Evolutionary conservation across 2,113 vertebrate species (phyloP).

Genomic region (Platanista minor): DNA sequence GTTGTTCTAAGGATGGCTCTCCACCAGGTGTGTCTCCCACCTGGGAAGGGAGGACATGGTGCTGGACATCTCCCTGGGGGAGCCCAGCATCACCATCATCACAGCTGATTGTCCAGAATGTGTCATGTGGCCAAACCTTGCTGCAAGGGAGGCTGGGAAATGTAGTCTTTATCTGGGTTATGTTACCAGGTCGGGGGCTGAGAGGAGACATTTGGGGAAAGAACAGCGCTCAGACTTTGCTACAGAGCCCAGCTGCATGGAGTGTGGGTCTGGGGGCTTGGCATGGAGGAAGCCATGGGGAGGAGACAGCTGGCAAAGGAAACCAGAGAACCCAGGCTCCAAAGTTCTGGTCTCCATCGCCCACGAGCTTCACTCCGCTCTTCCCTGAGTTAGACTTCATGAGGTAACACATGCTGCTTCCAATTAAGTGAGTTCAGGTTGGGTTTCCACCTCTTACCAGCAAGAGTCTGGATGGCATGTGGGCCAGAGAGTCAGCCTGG

Average conservation of each 20-base stretch:
- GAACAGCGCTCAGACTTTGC: neutral
- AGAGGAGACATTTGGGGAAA: neutral
- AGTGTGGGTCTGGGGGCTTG: neutral
- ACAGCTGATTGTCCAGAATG: neutral
- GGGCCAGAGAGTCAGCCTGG: neutral
- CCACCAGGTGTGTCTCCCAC: neutral
- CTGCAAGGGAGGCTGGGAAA: neutral
- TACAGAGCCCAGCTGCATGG: neutral
- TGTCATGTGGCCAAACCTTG: neutral
- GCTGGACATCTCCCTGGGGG: neutral
- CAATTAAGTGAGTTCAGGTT: neutral
- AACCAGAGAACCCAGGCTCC: neutral
- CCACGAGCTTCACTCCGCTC: rapidly evolving
- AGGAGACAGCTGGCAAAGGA: neutral
- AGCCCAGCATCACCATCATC: rapidly evolving
- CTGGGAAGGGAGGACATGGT: too few relatives aligned
- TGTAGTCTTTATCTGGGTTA: neutral
- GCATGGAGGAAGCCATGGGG: neutral
- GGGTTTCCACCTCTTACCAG: neutral
- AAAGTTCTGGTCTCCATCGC: neutral
- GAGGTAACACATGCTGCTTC: rapidly evolving
- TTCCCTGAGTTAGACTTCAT: neutral
- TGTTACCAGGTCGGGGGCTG: rapidly evolving
- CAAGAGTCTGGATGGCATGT: neutral
- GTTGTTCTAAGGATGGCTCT: neutral